These are phyloP conservation scores for Electrona antarctica DNA, from an alignment of 2,113 vertebrate species.

Conservation along the genomic window DNA sequence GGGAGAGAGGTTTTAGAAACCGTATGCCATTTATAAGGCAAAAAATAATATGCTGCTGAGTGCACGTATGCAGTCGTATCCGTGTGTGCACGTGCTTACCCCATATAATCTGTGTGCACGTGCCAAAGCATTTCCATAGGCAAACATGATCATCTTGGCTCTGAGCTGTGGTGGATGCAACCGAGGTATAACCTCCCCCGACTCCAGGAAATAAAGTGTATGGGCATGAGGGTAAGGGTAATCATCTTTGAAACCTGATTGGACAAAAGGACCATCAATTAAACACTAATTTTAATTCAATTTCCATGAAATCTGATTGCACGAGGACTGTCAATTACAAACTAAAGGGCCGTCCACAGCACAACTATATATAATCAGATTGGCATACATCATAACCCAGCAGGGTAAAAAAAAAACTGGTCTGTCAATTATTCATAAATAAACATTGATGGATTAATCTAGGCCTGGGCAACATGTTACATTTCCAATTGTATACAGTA, in stretches of 20 bases:
- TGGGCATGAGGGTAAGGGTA: constrained; percentile 86
- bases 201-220: constrained; percentile 84
- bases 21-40: neutral
- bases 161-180: constrained; percentile 83
- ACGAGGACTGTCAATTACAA: no score
- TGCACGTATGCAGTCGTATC: neutral
- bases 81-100: constrained; percentile 67
- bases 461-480: no score
- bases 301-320: no score
- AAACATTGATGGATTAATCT: no score
- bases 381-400: no score
- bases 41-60: neutral
- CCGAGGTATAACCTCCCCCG: constrained; percentile 45
- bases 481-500: no score
- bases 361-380: no score
- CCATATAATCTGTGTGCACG: constrained; percentile 81
- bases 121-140: constrained; percentile 86
- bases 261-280: neutral
- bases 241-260: constrained; percentile 82
- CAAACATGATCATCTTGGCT: constrained; percentile 89
- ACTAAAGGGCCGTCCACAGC: no score
- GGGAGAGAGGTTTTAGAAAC: neutral
- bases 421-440: no score
- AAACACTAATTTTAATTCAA: no score
- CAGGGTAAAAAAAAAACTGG: no score